Conservation (phyloP, 2,888 invertebrate species). For the Dusona sp. region DNA sequence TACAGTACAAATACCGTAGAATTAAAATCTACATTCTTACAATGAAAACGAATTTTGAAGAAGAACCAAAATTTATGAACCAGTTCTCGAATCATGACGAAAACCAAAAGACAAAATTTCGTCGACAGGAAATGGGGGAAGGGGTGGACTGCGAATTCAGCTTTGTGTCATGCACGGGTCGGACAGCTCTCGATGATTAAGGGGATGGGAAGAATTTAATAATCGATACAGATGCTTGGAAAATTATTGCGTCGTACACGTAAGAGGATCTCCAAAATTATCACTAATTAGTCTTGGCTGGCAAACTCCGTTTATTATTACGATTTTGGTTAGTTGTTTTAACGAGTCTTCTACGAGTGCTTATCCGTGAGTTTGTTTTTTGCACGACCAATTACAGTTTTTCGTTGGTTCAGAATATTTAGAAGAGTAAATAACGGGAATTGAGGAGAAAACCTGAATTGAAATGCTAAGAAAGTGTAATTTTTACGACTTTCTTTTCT, state of each 20-base stretch:
- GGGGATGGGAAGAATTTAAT: conserved; percentile 63
- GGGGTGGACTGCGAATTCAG: background rate
- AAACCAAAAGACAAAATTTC: conserved; percentile 4
- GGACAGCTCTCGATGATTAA: conserved; percentile 51
- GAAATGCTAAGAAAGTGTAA: background rate
- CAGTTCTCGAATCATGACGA: background rate
- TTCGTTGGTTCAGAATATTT: background rate
- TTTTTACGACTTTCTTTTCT: background rate
- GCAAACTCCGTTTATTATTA: conserved; percentile 58
- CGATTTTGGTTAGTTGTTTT: background rate
- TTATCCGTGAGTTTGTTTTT: conserved; percentile 11
- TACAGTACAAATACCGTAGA: conserved; percentile 58
- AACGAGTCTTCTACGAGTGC: no score
- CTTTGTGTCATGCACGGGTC: conserved; percentile 59
- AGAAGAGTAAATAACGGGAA: background rate
- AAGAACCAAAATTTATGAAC: background rate
- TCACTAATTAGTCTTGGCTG: conserved; percentile 66
- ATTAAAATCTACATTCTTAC: conserved; percentile 52
- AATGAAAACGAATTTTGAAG: conserved; percentile 22
- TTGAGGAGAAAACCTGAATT: background rate
- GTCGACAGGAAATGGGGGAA: background rate
- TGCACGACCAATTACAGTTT: background rate
- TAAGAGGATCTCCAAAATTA: conserved; percentile 67
- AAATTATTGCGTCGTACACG: conserved; percentile 66
- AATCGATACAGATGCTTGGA: conserved; percentile 64